These are phyloP conservation scores for Megaceryle maxima DNA, from an alignment of 2,113 vertebrate species.

Conservation along the genomic window DNA sequence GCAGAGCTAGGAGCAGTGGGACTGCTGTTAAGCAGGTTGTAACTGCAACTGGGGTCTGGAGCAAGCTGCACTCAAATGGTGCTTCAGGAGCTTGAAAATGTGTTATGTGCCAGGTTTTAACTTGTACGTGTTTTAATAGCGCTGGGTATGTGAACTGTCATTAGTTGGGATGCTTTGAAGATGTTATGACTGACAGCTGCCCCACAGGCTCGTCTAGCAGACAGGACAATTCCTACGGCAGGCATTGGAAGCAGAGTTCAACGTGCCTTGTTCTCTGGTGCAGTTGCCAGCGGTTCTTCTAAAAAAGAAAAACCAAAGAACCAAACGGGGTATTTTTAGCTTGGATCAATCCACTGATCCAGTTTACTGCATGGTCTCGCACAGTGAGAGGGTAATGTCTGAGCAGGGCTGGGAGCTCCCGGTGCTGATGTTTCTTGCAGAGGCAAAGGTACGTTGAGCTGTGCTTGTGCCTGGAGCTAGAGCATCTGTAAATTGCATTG, in stretches of 20 bases:
- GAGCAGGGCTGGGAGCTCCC: not conserved
- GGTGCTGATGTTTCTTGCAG: not conserved
- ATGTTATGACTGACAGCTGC: not conserved
- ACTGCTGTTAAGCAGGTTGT: not conserved
- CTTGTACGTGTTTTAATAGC: not conserved
- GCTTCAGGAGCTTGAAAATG: not conserved
- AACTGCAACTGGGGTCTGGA: not conserved
- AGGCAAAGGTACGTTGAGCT: not conserved
- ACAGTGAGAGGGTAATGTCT: not conserved
- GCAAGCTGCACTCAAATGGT: not conserved
- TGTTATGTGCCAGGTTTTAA: not conserved
- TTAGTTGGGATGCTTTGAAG: not conserved
- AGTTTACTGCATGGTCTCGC: not conserved
- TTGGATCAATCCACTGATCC: not conserved
- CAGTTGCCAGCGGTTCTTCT: not conserved
- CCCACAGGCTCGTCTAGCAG: not conserved
- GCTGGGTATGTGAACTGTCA: not conserved
- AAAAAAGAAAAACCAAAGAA: not conserved
- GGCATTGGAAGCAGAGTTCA: not conserved
- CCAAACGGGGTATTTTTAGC: slow-evolving; percentile 25
- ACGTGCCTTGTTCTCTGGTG: not conserved
- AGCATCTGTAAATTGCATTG: not conserved
- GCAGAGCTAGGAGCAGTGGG: fast-evolving
- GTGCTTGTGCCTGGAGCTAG: not conserved
- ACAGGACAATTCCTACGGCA: not conserved